Evolutionary conservation across 1,140 invertebrate genomes (phyloP), one percentile per base, ranked within the genome.

Genomic region (Cydia fagiglandana): DNA sequence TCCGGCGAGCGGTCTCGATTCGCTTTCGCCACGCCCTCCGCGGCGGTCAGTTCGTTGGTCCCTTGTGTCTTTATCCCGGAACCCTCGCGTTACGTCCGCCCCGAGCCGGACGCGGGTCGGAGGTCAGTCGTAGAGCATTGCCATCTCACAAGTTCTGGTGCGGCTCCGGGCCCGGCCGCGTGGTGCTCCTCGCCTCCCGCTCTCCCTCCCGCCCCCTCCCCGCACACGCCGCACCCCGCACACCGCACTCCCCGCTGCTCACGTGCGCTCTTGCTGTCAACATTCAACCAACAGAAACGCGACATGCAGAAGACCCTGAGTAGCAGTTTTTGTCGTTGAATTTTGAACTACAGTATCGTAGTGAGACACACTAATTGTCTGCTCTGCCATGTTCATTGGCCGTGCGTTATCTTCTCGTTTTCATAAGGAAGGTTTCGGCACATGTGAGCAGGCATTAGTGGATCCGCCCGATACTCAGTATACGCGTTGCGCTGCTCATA

Each of bases 61-160:
- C 84, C 85, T 83, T 78, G 73, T 84, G 79, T 82, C 83, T 78
- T 73, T 84, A 79, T 82, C 83, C 84, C 81, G 82, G 79, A 84
- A 83, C 87, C 86, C 82, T 86, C 80, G 83, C 86, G 87, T 85
- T 84, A 61, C 81, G 80, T 78, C 75, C 78, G 79, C 84, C 83
- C 82, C 86, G 84, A 78, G 76, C 78, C 80, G 87, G 85, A 86
- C 86, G 83, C 89, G 77, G 83, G 81, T 82, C 83, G 86, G 88
- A 91, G 89, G 87, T 91, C 88, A 91, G 88, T 91, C 88, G 88
- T 89, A 89, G 87, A 89, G 85, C 89, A 92, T 86, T 86, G 90
- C 90, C 90, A 92, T 92, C 89, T 92, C 90, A 91, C 88, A 91
- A 92, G 90, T 91, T 90, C 90, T 86, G 87, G 83, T 84, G 86